Base-by-base conservation (phyloP, 2,113 vertebrate species). In the Proterorhinus semilunaris region DNA sequence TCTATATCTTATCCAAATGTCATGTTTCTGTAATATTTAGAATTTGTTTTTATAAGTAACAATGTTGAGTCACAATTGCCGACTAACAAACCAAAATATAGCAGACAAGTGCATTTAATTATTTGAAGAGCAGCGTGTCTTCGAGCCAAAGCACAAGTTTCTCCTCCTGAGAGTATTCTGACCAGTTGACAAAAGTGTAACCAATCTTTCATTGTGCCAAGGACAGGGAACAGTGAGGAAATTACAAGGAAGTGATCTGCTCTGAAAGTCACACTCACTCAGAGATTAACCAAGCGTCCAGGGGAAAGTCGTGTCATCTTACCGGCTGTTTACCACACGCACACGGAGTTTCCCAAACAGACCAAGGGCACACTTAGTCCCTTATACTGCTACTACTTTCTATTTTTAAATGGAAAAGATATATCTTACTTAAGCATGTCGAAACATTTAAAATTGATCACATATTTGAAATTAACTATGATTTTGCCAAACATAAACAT, bases 291-390 rank as follows among this genome's bases (percentile, higher is more conserved):
- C 71, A 49, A 13, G 63, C 62, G 17, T 45, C 9, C 9, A 1
- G 64, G 54, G 27, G 46, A 21, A 17, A 58, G 48, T 15, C 73
- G 69, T 69, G 58, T 91, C 84, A 68, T 58, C 72, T 90, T 92
- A 82, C 87, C 74, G 76, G 50, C 58, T 83, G 78, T 89, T 88
- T 87, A 85, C 79, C 62, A 87, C 21, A 62, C 42, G 47, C 47
- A 12, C 13, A 46, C 59, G 27, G 10, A 13, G 9, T n/a, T 12
- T 11, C 65, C 58, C 57, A 15, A 17, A 53, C 10, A 45, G 62
- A 46, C 50, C 59, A 45, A 68, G 50, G 57, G 46, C 50, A 43
- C 17, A 55, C 44, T 0, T 8, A 54, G 27, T 36, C 27, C 27
- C 27, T 2, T 36, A 36, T 36, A 36, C 27, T 36, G 27, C 27